Percentiles rank a stretch among this genome's conserved stretches.
phyloP scores from a whole-genome alignment of 37 sponge, comb jelly and placozoan genomes.

The Ephydatia muelleri region DNA sequence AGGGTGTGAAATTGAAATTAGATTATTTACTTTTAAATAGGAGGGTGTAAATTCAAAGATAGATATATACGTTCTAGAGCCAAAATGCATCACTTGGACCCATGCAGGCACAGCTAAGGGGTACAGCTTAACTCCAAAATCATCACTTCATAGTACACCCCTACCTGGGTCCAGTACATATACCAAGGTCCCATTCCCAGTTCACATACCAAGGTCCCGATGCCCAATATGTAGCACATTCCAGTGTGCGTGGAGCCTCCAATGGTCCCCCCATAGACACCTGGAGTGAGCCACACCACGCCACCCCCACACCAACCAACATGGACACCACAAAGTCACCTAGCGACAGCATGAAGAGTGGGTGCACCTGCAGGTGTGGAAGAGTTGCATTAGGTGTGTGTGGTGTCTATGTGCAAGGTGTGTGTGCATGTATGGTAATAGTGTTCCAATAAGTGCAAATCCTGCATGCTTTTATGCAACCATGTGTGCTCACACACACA shows the following conservation, averaged over 20 bases:
- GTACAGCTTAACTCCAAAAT: no score
- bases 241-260: conserved; percentile 25
- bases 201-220: conserved; percentile 28
- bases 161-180: neutral
- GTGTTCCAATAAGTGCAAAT: neutral
- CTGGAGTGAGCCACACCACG: conserved; percentile 41
- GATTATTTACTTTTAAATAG: no score
- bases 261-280: conserved; percentile 25
- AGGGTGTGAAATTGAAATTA: no score
- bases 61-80: no score
- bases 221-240: conserved; percentile 70
- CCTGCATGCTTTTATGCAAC: neutral
- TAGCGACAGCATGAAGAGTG: conserved; percentile 76
- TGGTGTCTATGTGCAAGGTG: conserved; percentile 4
- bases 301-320: conserved; percentile 70
- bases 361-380: conserved; percentile 56
- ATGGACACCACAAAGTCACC: conserved; percentile 74
- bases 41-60: no score
- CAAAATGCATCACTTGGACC: no score
- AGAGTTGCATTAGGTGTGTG: neutral
- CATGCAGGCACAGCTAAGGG: no score
- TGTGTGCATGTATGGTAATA: neutral
- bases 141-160: no score
- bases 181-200: neutral
- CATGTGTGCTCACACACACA: neutral